Evolutionary conservation across 2,113 vertebrate genomes (phyloP), one percentile per base, ranked within the genome.

Genomic region (Sebastes schlegelii): DNA sequence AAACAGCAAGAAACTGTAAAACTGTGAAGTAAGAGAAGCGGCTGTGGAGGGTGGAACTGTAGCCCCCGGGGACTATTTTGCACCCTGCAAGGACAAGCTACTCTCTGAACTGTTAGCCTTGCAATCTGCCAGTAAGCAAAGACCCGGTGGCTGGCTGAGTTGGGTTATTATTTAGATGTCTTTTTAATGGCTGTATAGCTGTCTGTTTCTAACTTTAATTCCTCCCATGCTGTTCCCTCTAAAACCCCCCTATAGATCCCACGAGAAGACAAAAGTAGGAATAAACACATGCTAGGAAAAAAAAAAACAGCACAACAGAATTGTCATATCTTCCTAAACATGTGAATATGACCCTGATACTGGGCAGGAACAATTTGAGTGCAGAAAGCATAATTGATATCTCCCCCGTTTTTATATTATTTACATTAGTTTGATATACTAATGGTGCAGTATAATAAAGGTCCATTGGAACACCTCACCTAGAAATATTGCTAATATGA

Each of bases 151-250:
- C 82, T 86, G 75, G 70, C 86, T 84, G 86, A 85, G 77, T 72
- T 17, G 1, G 58, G 61, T 86, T 85, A 84, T 90, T 90, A 85
- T 88, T 89, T 82, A 87, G 82, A 89, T 84, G 82, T 87, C 60
- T 90, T 90, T 92, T 86, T 89, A 91, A 88, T 91, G 82, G 69
- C 74, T 82, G 21, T 75, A 34, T 52, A 75, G 70, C 71, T 80
- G 21, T 61, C 69, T 49, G 61, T 57, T 83, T 81, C 62, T 55
- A 68, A 67, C 67, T 86, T 8, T 75, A 68, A 79, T 74, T 61
- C 63, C 19, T 58, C 49, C 73, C 66, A 76, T 70, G 17, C 79
- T 69, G 45, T 67, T 74, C 5, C 12, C 21, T 66, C 48, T 63
- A 34, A 58, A 73, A 40, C 7, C 17, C 34, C 40, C 11, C 57